These are phyloP conservation scores for Laspeyria flexula DNA, from an alignment of 2,888 invertebrate species.

Conservation along the genomic window DNA sequence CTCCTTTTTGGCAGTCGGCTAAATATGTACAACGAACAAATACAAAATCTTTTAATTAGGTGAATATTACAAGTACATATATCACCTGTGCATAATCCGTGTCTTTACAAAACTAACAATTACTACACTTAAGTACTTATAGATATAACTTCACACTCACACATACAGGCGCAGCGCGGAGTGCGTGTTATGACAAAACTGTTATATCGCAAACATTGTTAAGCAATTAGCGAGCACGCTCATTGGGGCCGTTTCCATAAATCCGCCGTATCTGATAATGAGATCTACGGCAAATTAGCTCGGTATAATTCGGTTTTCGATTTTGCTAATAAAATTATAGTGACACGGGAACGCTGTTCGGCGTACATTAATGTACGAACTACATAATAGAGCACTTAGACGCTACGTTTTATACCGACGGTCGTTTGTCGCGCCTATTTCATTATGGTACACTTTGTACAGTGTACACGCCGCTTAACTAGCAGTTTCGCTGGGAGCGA, in stretches of 20 bases:
- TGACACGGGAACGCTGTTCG: constrained; percentile 23
- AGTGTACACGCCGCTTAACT: background rate
- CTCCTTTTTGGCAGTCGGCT: too few relatives aligned
- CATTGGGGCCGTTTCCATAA: constrained; percentile 50
- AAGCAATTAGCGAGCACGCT: constrained; percentile 49
- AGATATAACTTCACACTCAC: too few relatives aligned
- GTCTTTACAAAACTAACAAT: too few relatives aligned
- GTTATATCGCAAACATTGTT: constrained; percentile 43
- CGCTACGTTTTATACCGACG: constrained; percentile 3
- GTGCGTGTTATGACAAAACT: constrained; percentile 32
- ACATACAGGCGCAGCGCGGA: background rate
- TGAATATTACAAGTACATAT: too few relatives aligned
- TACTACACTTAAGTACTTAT: too few relatives aligned
- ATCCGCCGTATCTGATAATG: constrained; percentile 53
- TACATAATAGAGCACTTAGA: constrained; percentile 35
- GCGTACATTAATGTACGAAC: background rate
- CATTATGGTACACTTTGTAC: background rate
- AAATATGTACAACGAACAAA: too few relatives aligned
- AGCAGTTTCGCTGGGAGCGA: background rate
- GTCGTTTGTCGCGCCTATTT: background rate
- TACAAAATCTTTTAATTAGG: too few relatives aligned
- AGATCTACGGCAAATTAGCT: constrained; percentile 58
- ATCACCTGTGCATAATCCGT: too few relatives aligned
- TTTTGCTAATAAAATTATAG: constrained; percentile 46
- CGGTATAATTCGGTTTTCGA: constrained; percentile 47